Base-by-base conservation (phyloP, 1,140 invertebrate genomes). In the Semibalanus balanoides region DNA sequence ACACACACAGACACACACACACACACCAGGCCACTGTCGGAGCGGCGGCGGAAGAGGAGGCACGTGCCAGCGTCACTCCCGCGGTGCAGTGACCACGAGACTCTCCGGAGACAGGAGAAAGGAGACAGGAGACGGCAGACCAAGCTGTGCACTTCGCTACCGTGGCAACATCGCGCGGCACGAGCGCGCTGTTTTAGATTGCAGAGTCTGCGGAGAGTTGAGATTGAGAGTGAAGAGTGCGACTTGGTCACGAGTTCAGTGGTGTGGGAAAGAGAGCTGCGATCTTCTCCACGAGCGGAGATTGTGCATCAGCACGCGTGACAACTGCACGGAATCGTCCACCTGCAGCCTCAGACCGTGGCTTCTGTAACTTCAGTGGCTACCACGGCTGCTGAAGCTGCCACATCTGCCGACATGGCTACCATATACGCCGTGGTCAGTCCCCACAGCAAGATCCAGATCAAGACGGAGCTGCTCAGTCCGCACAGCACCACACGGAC, bases 381-480 rank as follows among this genome's bases (percentile, higher is more conserved):
- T 17, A 1, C 51, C 51, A 19, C 51, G 22, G 51, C 51, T 19
- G 7, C 14, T 25, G 51, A 19, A 64, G 51, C 51, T 64, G 14
- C 70, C 3, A 28, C 70, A 27, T 5, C 70, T 9, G 29, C 9
- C 25, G 28, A 28, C 70, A 72, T 72, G 70, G 29, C 70, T 0
- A 72, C 70, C 29, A 72, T 72, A 0, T 72, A 72, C 29, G 70
- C 70, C 29, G 70, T 72, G n/a, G 28, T 72, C 9, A 72, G 70
- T n/a, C 70, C 70, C 3, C 28, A 72, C 28, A 72, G 70, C 70
- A 72, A 72, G 70, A 28, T 72, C 3, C 70, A 72, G 3, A 72
- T 72, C 70, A 72, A 72, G 29, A 72, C 70, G n/a, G 70, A 72
- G 70, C 25, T 72, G 29, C 70, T 72, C 19, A 72, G 70, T 29